Evolutionary conservation across 2,113 vertebrate species (phyloP).

Genomic region (Scartelaos histophorus): DNA sequence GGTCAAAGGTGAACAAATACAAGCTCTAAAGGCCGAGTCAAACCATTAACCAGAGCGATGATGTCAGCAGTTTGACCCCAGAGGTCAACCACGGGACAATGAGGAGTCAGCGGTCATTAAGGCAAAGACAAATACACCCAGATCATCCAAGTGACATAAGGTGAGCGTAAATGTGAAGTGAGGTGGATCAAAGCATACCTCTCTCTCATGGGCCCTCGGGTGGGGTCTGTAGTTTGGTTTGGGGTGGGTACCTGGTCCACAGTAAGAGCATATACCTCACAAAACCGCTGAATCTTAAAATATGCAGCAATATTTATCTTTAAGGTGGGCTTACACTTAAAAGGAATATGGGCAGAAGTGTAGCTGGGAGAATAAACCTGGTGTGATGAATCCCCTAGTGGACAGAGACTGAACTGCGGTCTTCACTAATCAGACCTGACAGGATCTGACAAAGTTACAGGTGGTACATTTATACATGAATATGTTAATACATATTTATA

Average conservation of each 20-base stretch:
- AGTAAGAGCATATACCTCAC: conserved; percentile 42
- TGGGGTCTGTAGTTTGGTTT: conserved; percentile 44
- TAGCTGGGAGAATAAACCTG: conserved; percentile 6
- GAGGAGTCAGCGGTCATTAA: conserved; percentile 44
- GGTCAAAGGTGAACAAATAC: conserved; percentile 64
- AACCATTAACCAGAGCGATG: conserved; percentile 50
- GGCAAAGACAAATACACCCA: conserved; percentile 63
- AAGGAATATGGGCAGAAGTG: conserved; percentile 15
- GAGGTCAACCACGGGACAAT: conserved; percentile 49
- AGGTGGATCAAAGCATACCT: conserved; percentile 62
- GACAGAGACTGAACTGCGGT: conserved; percentile 20
- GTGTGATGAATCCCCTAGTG: conserved; percentile 34
- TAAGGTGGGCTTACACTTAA: neutral
- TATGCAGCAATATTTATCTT: conserved; percentile 50
- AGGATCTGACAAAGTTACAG: neutral
- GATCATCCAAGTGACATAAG: conserved; percentile 43
- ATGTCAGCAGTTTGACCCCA: conserved; percentile 55
- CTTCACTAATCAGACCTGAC: conserved; percentile 1
- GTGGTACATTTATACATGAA: neutral
- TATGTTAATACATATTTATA: neutral
- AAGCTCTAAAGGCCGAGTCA: conserved; percentile 25
- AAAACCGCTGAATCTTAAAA: conserved; percentile 54
- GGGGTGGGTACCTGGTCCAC: conserved; percentile 35
- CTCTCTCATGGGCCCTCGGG: conserved; percentile 46
- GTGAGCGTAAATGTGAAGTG: conserved; percentile 28